Evolutionary conservation across 2,888 invertebrate genomes (phyloP).

Genomic region (Dryadula phaetusa): DNA sequence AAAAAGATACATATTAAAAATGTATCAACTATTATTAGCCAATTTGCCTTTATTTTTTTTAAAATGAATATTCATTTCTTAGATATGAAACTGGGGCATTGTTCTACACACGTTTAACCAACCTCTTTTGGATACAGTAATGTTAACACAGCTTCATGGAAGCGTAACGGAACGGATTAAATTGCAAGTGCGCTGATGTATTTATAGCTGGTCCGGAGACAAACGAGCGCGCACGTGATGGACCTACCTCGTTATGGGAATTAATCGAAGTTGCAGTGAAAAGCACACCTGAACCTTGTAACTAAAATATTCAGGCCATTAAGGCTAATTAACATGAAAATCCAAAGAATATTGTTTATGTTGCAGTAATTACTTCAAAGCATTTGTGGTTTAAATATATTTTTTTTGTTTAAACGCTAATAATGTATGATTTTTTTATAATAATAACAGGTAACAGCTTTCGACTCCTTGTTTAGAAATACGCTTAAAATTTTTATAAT

Average conservation of each 20-base stretch:
- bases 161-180: constrained; percentile 80
- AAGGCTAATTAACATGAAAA: constrained; percentile 50
- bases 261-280: constrained; percentile 81
- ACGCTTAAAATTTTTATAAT: too few species aligned
- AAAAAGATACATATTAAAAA: not conserved
- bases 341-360: constrained; percentile 37
- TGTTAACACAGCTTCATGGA: constrained; percentile 56
- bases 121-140: constrained; percentile 38
- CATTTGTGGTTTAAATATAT: not conserved
- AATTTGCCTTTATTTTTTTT: not conserved
- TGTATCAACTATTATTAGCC: not conserved
- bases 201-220: constrained; percentile 82
- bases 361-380: not conserved
- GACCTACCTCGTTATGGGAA: constrained; percentile 83
- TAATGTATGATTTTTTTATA: too few species aligned
- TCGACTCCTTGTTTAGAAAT: too few species aligned
- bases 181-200: constrained; percentile 83
- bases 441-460: too few species aligned
- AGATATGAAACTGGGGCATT: not conserved
- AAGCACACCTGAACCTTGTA: constrained; percentile 75
- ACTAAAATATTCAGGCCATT: constrained; percentile 71
- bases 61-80: not conserved
- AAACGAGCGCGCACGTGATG: constrained; percentile 82
- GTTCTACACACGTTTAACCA: constrained; percentile 24
- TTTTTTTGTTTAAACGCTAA: not conserved